A percentile compares a stretch with the other conserved stretches of the same genome.
phyloP scores from a whole-genome alignment of 2,113 vertebrate genomes.

The Corynorhinus townsendii region DNA sequence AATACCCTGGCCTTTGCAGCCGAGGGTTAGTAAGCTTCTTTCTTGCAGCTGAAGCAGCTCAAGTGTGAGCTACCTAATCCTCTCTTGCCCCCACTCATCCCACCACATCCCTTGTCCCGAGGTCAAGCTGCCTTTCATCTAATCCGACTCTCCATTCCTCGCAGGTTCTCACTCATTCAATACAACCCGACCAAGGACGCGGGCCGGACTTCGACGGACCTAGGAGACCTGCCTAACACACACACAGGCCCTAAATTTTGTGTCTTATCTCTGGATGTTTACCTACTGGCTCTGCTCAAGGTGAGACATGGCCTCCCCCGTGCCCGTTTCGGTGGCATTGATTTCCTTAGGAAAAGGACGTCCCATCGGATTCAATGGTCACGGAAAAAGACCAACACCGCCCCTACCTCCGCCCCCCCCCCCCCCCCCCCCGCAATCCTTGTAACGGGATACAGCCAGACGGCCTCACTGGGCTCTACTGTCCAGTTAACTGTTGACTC shows the following conservation, averaged over 20 bases:
- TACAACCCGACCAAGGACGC: rapidly evolving
- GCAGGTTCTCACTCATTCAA: background rate
- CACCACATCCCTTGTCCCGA: background rate
- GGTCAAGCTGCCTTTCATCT: background rate
- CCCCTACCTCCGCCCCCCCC: no score
- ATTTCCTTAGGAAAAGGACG: background rate
- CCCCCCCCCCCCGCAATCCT: no score
- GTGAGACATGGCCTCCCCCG: background rate
- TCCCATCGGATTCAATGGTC: background rate
- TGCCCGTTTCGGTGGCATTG: background rate
- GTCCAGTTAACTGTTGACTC: background rate
- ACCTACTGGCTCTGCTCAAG: background rate
- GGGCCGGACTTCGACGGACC: no score
- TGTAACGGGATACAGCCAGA: no score
- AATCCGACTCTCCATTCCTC: background rate
- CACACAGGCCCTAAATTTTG: background rate
- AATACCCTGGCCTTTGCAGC: background rate
- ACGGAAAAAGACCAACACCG: background rate
- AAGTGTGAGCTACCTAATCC: background rate
- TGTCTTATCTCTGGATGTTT: background rate
- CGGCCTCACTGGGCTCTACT: rapidly evolving
- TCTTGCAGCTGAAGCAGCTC: background rate
- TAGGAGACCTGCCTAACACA: no score
- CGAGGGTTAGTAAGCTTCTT: background rate
- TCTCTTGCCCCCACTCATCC: background rate